These are phyloP conservation scores for Creontiades dilutus DNA, from an alignment of 2,888 invertebrate species.

Conservation along the genomic window DNA sequence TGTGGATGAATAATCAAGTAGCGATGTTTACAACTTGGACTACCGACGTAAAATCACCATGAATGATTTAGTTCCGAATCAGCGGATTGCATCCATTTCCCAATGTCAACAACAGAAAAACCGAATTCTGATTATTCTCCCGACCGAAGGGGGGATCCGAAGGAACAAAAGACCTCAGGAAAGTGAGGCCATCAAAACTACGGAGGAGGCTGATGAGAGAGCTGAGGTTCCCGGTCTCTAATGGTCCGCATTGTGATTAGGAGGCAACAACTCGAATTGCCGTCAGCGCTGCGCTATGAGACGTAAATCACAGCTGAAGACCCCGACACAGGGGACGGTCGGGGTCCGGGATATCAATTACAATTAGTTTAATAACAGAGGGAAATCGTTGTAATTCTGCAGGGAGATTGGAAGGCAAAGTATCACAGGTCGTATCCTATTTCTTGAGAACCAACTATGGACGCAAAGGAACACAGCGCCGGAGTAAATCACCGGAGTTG, in stretches of 20 bases:
- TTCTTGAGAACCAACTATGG: conserved; percentile 19
- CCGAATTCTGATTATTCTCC: background rate
- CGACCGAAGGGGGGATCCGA: background rate
- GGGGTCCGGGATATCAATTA: conserved; percentile 43
- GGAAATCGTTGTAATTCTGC: conserved; percentile 17
- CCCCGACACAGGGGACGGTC: background rate
- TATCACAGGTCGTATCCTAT: conserved; percentile 27
- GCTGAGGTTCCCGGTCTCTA: conserved; percentile 16
- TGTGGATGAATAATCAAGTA: too few species aligned
- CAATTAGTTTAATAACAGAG: conserved; percentile 50
- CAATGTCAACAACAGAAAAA: background rate
- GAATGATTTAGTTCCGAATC: too few species aligned
- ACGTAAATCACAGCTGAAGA: conserved; percentile 34
- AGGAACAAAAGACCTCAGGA: conserved; percentile 33
- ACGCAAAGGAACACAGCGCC: background rate
- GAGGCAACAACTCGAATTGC: conserved; percentile 3
- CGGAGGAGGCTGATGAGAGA: conserved; percentile 9
- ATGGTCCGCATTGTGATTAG: conserved; percentile 48
- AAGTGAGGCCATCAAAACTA: conserved; percentile 27
- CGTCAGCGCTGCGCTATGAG: conserved; percentile 1
- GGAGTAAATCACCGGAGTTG: conserved; percentile 17
- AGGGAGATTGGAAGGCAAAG: conserved; percentile 9
- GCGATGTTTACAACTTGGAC: too few species aligned
- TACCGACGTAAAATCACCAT: too few species aligned
- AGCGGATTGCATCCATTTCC: too few species aligned